These are phyloP conservation scores for Labeo rohita DNA, from an alignment of 2,113 vertebrate species.

Conservation along the genomic window DNA sequence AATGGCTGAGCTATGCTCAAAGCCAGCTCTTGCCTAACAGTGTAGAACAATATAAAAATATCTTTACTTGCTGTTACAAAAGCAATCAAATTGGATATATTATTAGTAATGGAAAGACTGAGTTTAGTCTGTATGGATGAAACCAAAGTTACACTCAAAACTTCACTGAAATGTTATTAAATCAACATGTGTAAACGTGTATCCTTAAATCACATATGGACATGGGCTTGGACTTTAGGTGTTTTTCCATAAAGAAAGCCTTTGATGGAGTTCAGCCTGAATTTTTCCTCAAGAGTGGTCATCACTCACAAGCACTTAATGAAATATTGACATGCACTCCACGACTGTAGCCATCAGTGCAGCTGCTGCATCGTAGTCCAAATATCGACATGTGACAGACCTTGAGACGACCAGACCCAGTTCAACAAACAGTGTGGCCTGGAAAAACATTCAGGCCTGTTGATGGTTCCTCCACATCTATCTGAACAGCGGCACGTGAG, in stretches of 20 bases:
- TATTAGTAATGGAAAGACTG: not conserved
- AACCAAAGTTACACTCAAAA: not conserved
- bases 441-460: not conserved
- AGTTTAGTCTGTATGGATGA: not conserved
- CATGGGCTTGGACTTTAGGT: not conserved
- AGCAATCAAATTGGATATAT: not conserved
- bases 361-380: not conserved
- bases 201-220: not conserved
- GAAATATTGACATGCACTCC: constrained; percentile 35
- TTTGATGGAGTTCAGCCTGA: not conserved
- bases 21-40: not conserved
- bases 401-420: not conserved
- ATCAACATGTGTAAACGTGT: not conserved
- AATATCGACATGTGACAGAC: not conserved
- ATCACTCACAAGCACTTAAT: not conserved
- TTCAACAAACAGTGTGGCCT: not conserved
- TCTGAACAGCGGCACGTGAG: not conserved
- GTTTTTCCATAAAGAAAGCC: not conserved
- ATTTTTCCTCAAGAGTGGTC: not conserved
- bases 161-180: too few species aligned
- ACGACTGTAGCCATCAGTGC: not conserved
- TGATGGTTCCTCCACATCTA: not conserved
- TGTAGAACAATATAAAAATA: not conserved
- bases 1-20: not conserved
- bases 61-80: not conserved